phyloP scores from a whole-genome alignment of 2,888 invertebrate genomes.

The Mythimna loreyi region DNA sequence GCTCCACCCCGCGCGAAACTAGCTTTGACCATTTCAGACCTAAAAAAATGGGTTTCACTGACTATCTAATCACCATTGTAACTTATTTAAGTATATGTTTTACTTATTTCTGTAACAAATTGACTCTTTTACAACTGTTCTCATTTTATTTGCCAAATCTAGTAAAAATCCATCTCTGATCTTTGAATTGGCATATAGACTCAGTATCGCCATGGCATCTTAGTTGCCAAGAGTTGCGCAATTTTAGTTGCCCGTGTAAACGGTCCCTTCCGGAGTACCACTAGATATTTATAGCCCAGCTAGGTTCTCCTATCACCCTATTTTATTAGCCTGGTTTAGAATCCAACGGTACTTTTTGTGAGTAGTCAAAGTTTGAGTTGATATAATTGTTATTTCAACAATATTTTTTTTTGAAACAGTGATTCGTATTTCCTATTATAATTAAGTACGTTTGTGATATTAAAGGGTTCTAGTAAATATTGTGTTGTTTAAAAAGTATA shows the following conservation, averaged over 20 bases:
- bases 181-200: no score
- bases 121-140: background rate
- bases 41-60: no score
- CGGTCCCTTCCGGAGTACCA: slow-evolving; percentile 25
- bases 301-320: slow-evolving; percentile 31
- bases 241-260: slow-evolving; percentile 17
- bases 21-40: no score
- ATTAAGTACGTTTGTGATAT: slow-evolving; percentile 18
- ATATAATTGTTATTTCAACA: slow-evolving; percentile 22
- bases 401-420: slow-evolving; percentile 1
- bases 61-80: background rate
- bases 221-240: slow-evolving; percentile 13
- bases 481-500: background rate
- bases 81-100: background rate
- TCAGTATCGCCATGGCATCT: background rate
- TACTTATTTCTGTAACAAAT: background rate
- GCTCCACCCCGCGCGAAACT: no score
- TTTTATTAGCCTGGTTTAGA: slow-evolving; percentile 33
- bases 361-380: slow-evolving; percentile 10
- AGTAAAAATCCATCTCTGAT: no score
- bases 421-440: background rate
- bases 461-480: background rate
- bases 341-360: slow-evolving; percentile 45
- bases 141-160: no score
- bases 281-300: slow-evolving; percentile 50